Conservation (phyloP, 2,797 vertebrate species). For the Heliangelus exortis region DNA sequence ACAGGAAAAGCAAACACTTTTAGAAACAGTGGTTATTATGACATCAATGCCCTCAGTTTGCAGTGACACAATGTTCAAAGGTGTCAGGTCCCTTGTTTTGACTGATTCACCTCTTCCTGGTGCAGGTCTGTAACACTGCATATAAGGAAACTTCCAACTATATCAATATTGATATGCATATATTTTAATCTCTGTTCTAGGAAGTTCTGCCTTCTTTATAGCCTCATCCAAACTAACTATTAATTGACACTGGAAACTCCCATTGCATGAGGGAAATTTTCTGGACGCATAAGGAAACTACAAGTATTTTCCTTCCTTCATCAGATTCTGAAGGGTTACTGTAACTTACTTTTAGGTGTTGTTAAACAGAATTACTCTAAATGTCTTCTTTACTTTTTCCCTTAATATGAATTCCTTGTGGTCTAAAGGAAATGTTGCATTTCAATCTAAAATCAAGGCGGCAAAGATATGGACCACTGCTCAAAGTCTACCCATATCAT, state of each 20-base stretch:
- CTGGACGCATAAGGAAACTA: not conserved
- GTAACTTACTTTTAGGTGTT: not conserved
- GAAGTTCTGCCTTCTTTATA: not conserved
- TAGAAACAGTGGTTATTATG: not conserved
- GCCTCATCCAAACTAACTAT: not conserved
- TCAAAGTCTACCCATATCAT: not conserved
- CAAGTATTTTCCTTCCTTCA: not conserved
- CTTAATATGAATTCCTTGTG: not conserved
- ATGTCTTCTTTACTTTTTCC: not conserved
- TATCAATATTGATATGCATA: not conserved
- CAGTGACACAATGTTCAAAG: not conserved
- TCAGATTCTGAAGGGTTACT: not conserved
- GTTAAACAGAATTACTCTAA: not conserved
- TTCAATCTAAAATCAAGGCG: not conserved
- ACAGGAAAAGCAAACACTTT: not conserved
- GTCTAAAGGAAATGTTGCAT: not conserved
- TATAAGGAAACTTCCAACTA: not conserved
- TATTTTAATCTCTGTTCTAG: not conserved
- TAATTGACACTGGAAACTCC: not conserved
- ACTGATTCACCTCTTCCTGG: not conserved
- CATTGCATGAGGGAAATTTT: not conserved
- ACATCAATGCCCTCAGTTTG: not conserved
- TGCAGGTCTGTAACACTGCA: not conserved
- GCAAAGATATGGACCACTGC: not conserved
- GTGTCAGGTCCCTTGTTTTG: not conserved